phyloP scores from a whole-genome alignment of 2,888 invertebrate species.

The Pegoplata infirma region DNA sequence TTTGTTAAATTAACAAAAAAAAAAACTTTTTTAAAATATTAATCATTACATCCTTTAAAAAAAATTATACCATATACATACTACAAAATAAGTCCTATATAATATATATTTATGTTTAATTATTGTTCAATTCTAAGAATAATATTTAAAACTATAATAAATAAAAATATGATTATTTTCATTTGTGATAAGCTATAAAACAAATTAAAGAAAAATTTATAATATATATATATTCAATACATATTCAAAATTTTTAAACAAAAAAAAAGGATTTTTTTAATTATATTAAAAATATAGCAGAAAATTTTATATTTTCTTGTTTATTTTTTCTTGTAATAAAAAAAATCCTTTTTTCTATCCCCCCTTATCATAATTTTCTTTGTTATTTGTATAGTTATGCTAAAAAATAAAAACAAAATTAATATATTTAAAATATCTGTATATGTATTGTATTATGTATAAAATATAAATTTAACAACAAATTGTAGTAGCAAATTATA shows the following conservation, averaged over 20 bases:
- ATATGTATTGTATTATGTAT: constrained; percentile 74
- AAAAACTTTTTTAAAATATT: constrained; percentile 45
- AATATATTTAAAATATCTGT: constrained; percentile 68
- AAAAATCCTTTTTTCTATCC: constrained; percentile 6
- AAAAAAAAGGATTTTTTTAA: too few relatives aligned
- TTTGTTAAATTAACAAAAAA: constrained; percentile 64
- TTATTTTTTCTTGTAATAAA: too few relatives aligned
- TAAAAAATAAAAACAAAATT: constrained; percentile 39
- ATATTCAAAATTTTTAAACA: constrained; percentile 69
- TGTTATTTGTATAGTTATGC: constrained; percentile 76
- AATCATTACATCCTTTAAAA: background rate
- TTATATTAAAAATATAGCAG: too few relatives aligned
- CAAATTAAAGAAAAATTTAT: constrained; percentile 72
- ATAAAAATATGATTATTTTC: constrained; percentile 74
- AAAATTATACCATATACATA: constrained; percentile 68
- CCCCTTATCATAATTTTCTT: constrained; percentile 69
- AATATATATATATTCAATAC: constrained; percentile 70
- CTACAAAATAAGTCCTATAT: constrained; percentile 76
- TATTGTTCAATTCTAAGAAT: constrained; percentile 77
- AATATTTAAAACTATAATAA: constrained; percentile 71
- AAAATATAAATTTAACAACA: constrained; percentile 66
- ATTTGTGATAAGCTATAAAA: constrained; percentile 75
- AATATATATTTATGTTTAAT: constrained; percentile 70
- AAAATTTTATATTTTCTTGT: too few relatives aligned
- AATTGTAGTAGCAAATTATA: constrained; percentile 73